Evolutionary conservation across 2,797 vertebrate genomes (phyloP), one percentile per base, ranked within the genome.

Genomic region (Babyrousa celebensis): DNA sequence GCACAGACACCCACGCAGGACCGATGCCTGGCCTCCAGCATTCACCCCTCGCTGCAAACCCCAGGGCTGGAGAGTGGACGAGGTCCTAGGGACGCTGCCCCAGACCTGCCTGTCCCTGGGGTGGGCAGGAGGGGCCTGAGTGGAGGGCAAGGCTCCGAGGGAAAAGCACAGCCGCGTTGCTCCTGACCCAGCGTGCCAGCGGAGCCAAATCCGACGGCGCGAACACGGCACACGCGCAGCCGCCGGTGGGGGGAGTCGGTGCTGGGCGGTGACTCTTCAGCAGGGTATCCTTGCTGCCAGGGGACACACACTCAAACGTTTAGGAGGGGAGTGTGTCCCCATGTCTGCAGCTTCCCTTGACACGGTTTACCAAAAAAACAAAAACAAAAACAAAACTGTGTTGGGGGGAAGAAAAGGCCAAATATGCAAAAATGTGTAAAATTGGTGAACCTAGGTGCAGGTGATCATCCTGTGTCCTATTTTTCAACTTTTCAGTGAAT

Each of bases 221-320:
- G 4, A 27, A 25, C 56, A 17, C 8, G 0, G 8, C 0, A 2
- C 1, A 1, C 6, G 67, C 16, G 4, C 17, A 9, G 65, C 65
- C 8, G 17, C n/a, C 6, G 65, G 65, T 16, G 65, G 65, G 65
- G 16, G 14, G 17, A 32, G 29, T 0, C 16, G n/a, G n/a, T 11
- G 67, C n/a, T 16, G 15, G n/a, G 25, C 17, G 2, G 67, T 4
- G 67, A n/a, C 67, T 36, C 9, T 6, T 32, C n/a, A 0, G 65
- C 67, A 11, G n/a, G 17, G 9, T 48, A 8, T 32, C 67, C 17
- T 9, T 29, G 63, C 63, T 65, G 25, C 3, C 12, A 6, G 63
- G 63, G 63, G 63, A 65, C 63, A 65, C 63, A 65, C 63, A 14
- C 63, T 65, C 25, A 5, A 65, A 9, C 43, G 5, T 48, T 48